Percentiles rank a stretch among this genome's conserved stretches.
These are phyloP conservation scores for Cataglyphis hispanica DNA, from an alignment of 1,140 invertebrate genomes.

Conservation along the genomic window DNA sequence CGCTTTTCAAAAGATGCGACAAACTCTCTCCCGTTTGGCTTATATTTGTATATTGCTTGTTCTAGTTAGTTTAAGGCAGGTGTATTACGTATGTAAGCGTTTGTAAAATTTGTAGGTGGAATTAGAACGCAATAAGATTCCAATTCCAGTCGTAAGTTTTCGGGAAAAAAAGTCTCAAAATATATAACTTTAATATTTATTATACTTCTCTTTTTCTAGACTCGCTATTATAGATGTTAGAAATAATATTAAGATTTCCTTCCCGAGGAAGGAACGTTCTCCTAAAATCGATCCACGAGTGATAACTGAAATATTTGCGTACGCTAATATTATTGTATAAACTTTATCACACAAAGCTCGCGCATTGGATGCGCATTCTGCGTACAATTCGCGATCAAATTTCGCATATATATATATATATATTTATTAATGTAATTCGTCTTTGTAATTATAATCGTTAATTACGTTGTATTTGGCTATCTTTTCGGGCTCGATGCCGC, in stretches of 20 bases:
- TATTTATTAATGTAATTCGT: slow-evolving; percentile 50
- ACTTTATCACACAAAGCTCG: slow-evolving; percentile 26
- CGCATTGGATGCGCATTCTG: neutral
- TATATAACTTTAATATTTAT: neutral
- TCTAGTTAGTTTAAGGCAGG: slow-evolving; percentile 2
- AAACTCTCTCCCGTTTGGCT: neutral
- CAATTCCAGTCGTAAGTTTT: neutral
- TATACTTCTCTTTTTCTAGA: neutral
- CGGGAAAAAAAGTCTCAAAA: neutral
- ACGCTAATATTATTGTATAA: slow-evolving; percentile 8
- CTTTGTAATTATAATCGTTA: slow-evolving; percentile 58
- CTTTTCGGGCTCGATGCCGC: neutral
- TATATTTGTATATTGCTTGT: neutral
- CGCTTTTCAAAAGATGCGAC: neutral
- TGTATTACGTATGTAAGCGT: neutral
- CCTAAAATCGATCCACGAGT: neutral
- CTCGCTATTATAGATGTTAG: neutral
- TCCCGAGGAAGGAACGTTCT: neutral
- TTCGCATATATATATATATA: neutral
- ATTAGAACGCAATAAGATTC: slow-evolving; percentile 21
- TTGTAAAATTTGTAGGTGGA: neutral
- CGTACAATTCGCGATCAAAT: neutral
- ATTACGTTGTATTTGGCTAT: slow-evolving; percentile 75
- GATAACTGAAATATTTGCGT: slow-evolving; percentile 2
- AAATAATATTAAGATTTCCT: neutral